A percentile compares a stretch with the other conserved stretches of the same genome.
Conservation (phyloP, 2,113 vertebrate species). For the Psophia crepitans region DNA sequence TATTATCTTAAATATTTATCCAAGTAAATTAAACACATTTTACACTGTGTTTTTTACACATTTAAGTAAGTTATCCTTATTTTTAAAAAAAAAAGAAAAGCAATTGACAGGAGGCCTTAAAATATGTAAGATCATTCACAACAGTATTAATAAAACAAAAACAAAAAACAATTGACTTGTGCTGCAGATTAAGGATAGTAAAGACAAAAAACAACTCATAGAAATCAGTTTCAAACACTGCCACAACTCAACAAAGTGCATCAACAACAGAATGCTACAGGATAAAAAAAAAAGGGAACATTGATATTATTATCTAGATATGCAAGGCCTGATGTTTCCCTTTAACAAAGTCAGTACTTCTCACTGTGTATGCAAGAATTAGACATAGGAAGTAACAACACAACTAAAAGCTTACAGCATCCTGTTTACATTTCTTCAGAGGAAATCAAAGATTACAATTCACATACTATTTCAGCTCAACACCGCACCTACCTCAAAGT, state of each 20-base stretch:
- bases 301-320: not conserved
- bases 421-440: not conserved
- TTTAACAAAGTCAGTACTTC: not conserved
- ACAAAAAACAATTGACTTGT: not conserved
- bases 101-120: not conserved
- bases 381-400: not conserved
- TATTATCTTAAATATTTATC: not conserved
- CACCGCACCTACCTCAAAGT: not conserved
- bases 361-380: not conserved
- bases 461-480: not conserved
- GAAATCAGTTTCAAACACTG: not conserved
- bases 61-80: not conserved
- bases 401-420: not conserved
- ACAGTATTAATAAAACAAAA: not conserved
- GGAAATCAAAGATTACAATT: not conserved
- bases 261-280: not conserved
- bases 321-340: not conserved
- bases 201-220: not conserved
- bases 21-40: not conserved
- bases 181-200: not conserved
- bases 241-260: not conserved
- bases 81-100: not conserved
- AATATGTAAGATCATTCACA: not conserved
- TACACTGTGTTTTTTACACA: no score
- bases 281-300: not conserved